A percentile compares a stretch with the other conserved stretches of the same genome.
phyloP scores from a whole-genome alignment of 2,113 vertebrate genomes.

The Eira barbara region DNA sequence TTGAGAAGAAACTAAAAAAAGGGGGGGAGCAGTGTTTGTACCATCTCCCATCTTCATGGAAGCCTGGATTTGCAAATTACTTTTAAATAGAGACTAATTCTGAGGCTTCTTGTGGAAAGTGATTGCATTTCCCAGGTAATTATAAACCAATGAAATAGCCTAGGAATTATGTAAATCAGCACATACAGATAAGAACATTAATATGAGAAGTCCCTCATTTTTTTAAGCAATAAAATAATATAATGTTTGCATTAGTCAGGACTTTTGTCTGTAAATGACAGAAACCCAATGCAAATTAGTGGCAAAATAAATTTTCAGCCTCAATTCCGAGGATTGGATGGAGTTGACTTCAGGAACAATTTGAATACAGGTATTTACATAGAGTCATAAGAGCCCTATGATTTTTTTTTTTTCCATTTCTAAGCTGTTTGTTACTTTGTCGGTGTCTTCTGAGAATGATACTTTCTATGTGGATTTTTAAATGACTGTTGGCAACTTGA shows the following conservation, averaged over 20 bases:
- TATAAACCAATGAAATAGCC: not conserved
- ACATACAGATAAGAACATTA: not conserved
- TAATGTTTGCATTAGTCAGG: not conserved
- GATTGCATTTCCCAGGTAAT: not conserved
- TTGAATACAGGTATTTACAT: not conserved
- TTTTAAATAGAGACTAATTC: not conserved
- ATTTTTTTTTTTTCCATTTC: not conserved
- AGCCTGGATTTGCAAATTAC: not conserved
- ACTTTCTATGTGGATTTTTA: not conserved
- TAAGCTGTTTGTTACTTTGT: not conserved
- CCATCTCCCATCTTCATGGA: not conserved
- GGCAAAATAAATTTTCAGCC: not conserved
- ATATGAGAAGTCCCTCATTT: not conserved
- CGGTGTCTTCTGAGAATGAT: not conserved
- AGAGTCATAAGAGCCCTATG: not conserved
- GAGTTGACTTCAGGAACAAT: not conserved
- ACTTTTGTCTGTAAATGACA: not conserved
- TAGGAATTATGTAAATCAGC: not conserved
- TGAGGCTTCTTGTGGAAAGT: not conserved
- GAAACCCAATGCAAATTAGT: not conserved
- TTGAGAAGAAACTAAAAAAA: not conserved
- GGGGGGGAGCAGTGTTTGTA: not conserved
- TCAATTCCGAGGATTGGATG: not conserved
- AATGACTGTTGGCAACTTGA: not conserved
- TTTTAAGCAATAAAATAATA: slow-evolving; percentile 17